Base-by-base conservation (phyloP, 2,888 invertebrate species). In the Imbricaverruca yamaguchii region DNA sequence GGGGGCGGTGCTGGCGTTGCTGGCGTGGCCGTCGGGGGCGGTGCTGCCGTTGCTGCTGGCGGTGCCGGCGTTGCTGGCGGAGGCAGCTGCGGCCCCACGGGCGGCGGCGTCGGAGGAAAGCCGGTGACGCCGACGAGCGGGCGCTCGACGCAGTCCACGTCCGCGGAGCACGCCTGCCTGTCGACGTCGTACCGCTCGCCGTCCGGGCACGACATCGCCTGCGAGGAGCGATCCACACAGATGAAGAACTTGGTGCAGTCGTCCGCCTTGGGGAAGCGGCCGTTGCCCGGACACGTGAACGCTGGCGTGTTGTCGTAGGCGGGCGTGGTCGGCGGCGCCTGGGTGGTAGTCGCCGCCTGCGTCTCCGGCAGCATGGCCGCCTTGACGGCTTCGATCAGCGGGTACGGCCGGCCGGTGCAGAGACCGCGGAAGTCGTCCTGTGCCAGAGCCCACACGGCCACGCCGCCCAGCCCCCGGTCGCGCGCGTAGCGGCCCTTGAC, bases 401-500 rank as follows among this genome's bases (percentile, higher is more conserved):
- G 67, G 13, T 25, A 67, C 25, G 23, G 67, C 67, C 10, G 23
- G 10, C 67, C 67, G 21, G 67, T 67, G 67, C 67, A 67, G 10
- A 67, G 7, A 0, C 67, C 67, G 23, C 67, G 67, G 25, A 67
- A 67, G 25, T 67, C 67, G 25, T 67, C 67, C 23, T 67, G 67
- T 3, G 67, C 23, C 23, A 67, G 67, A 0, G 67, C 12, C 67
- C 67, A 67, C 9, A 67, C 86, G 85, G 85, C 85, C 85, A 84
- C 84, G 84, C 85, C 84, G 85, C 85, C 85, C 85, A 83, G 85
- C 63, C 55, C 80, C 80, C 65, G 79, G 81, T 74, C 83, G 85
- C 85, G 85, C 84, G 85, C 87, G 85, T 85, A 88, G 89, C 89
- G 89, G 89, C 86, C 89, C 89, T 89, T 89, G 13, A 1, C 23